Conservation (phyloP, 2,113 vertebrate genomes). For the Colinus virginianus region DNA sequence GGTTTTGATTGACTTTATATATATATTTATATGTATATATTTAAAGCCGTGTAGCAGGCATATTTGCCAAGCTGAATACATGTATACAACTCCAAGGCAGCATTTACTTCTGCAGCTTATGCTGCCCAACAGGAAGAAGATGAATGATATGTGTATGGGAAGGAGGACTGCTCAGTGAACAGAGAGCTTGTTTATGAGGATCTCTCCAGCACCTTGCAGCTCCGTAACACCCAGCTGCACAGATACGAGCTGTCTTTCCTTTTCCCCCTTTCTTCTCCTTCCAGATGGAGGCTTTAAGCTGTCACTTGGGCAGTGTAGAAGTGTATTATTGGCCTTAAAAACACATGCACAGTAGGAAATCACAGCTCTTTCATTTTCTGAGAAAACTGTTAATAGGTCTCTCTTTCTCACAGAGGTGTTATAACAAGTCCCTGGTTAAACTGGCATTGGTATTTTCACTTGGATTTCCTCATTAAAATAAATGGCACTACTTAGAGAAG, state of each 20-base stretch:
- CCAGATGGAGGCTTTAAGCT: neutral
- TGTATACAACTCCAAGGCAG: neutral
- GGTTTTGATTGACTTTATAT: neutral
- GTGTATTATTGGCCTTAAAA: neutral
- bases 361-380: neutral
- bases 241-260: neutral
- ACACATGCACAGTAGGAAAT: neutral
- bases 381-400: neutral
- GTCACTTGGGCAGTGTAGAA: neutral
- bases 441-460: neutral
- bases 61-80: neutral
- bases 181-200: neutral
- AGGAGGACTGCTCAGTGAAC: neutral
- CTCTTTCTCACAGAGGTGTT: neutral
- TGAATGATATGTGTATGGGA: neutral
- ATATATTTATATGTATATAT: neutral
- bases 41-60: neutral
- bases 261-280: neutral
- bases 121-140: neutral
- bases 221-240: neutral
- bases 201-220: neutral
- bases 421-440: neutral
- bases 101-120: neutral
- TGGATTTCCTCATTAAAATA: neutral
- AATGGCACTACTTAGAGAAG: neutral